phyloP scores from a whole-genome alignment of 2,797 vertebrate genomes.

The Lutjanus campechanus region DNA sequence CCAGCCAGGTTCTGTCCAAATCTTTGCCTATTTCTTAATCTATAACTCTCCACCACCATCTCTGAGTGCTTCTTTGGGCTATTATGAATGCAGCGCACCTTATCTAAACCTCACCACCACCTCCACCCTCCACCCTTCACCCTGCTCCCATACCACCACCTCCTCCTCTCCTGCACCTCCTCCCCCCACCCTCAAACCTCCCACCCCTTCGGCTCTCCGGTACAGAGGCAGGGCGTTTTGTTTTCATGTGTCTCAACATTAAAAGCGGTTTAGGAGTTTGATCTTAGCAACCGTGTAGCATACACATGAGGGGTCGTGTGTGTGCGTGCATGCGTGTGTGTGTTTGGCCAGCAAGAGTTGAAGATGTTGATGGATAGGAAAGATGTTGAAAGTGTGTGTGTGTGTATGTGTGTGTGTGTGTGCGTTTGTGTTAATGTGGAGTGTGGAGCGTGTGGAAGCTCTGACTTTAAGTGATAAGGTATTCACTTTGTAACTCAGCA shows the following conservation, averaged over 20 bases:
- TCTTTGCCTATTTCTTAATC: conserved; percentile 7
- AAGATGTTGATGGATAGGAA: conserved; percentile 67
- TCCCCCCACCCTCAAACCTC: not conserved
- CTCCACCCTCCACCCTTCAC: not conserved
- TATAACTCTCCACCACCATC: not conserved
- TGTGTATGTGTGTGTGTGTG: conserved; percentile 31
- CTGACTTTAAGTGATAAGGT: conserved; percentile 83
- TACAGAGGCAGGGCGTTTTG: conserved; percentile 62
- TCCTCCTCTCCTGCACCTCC: not conserved
- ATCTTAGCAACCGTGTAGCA: conserved; percentile 58
- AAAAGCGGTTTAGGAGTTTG: conserved; percentile 67
- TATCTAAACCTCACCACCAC: conserved; percentile 25
- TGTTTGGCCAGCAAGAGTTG: conserved; percentile 31
- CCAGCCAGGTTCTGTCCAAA: not conserved
- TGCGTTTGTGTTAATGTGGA: conserved; percentile 52
- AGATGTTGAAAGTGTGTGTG: conserved; percentile 39
- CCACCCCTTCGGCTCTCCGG: conserved; percentile 13
- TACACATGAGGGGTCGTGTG: conserved; percentile 38
- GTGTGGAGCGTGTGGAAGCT: conserved; percentile 61
- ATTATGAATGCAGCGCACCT: conserved; percentile 52
- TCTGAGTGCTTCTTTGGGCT: conserved; percentile 9
- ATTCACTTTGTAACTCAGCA: conserved; percentile 82
- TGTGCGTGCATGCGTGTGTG: conserved; percentile 15
- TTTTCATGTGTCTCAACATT: conserved; percentile 67
- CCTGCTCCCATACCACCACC: not conserved